Conservation (phyloP, 2,113 vertebrate species). For the Scophthalmus maximus region DNA sequence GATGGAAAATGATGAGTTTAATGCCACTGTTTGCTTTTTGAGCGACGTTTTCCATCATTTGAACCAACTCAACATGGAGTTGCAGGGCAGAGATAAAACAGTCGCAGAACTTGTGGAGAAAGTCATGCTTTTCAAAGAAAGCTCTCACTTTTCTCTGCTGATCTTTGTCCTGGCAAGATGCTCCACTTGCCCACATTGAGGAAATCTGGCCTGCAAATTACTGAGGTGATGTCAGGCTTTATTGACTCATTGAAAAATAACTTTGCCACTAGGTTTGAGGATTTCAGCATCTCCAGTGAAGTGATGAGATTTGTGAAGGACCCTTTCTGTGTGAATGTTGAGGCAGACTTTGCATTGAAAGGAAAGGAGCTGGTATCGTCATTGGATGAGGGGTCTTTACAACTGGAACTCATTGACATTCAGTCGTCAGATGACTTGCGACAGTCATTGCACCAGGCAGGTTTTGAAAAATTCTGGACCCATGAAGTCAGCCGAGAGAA, state of each 20-base stretch:
- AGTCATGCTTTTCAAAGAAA: no score
- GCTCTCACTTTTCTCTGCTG: no score
- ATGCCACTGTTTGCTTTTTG: no score
- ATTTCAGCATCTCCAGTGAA: not conserved
- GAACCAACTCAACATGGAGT: no score
- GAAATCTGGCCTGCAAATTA: not conserved
- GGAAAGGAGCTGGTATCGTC: not conserved
- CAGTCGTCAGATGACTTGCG: not conserved
- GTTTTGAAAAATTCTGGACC: no score
- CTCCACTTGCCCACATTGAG: not conserved
- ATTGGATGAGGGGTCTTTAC: not conserved
- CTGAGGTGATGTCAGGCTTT: not conserved
- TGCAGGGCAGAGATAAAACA: no score
- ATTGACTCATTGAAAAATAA: no score
- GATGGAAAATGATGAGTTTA: no score
- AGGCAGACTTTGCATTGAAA: not conserved
- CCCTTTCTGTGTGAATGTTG: not conserved
- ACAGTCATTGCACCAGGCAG: not conserved
- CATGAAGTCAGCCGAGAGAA: no score
- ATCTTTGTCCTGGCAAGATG: no score
- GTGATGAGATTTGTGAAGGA: not conserved
- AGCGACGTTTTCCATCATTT: no score
- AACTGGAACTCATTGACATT: not conserved
- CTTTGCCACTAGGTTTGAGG: not conserved
- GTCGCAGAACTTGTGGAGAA: no score